Evolutionary conservation across 2,113 vertebrate genomes (phyloP).

Genomic region (Dermatemys mawii): DNA sequence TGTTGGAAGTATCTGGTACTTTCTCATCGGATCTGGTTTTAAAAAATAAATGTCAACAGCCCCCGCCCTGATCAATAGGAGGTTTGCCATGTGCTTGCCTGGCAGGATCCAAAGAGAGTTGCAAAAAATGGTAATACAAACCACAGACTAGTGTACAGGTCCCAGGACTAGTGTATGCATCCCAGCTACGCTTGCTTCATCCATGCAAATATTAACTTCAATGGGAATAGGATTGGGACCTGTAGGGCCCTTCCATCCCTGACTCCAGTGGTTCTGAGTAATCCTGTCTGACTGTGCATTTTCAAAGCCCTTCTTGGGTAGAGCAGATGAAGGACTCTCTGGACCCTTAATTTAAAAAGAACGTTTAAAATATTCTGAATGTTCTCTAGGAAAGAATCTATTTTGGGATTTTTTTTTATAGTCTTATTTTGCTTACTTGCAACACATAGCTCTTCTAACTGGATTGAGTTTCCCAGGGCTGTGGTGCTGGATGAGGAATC

Average conservation of each 20-base stretch:
- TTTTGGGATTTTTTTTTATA: not conserved
- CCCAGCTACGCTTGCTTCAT: no score
- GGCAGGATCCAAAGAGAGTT: no score
- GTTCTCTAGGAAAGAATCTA: not conserved
- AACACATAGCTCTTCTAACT: not conserved
- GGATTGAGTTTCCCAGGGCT: not conserved
- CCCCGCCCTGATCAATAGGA: no score
- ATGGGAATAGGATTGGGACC: not conserved
- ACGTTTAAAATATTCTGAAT: not conserved
- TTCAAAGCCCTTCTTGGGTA: not conserved
- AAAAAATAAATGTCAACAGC: not conserved
- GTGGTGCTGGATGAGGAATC: not conserved
- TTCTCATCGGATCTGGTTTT: not conserved
- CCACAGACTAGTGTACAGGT: no score
- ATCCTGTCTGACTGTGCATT: not conserved
- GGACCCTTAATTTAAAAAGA: not conserved
- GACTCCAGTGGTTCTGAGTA: not conserved
- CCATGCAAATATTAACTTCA: not conserved
- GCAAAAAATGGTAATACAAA: no score
- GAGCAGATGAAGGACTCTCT: not conserved
- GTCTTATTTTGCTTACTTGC: not conserved
- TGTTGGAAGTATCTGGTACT: not conserved
- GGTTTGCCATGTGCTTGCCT: no score
- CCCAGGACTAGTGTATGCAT: not conserved
- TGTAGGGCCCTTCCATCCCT: no score